Base-by-base conservation (phyloP, 2,888 invertebrate genomes). In the Eupithecia subfuscata region DNA sequence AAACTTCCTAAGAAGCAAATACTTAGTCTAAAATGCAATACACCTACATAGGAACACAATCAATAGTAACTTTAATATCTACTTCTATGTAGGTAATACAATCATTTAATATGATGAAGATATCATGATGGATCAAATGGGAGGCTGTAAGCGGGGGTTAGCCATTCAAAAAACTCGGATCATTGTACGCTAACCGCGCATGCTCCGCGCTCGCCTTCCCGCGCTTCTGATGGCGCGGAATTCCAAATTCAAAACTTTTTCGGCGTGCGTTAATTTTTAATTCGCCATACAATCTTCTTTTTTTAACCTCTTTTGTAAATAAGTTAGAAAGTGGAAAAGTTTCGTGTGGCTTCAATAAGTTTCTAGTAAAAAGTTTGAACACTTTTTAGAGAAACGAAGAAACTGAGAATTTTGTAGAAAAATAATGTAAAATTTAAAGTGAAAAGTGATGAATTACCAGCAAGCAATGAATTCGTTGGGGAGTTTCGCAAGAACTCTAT, bases 151-250 rank as follows among this genome's bases (percentile, higher is more conserved):
- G 87, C 86, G 88, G 87, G 89, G 89, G 88, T 85, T 86, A 84
- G 81, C 84, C 79, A 78, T 75, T 82, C 84, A 88, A 89, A 90
- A 90, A 87, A 85, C 79, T 74, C 85, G 76, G 84, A 88, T 89
- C 91, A 92, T 90, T 90, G 88, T 89, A 88, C 87, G 87, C 84
- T 85, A 82, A 83, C 82, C 86, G 90, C 91, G 91, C 92, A 90
- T 88, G 91, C 89, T 87, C 85, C 82, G 86, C 90, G 91, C 92
- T 91, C 88, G 88, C 86, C 84, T 87, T 87, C 82, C 87, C 87
- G 89, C 88, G 87, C 86, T 87, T 88, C 86, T 88, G 84, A 82
- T 80, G 81, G 86, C 87, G 89, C 88, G 87, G 85, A 86, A 82
- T 83, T 89, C 84, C 77, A 79, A 86, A 80, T 79, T 72, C 63